phyloP scores from a whole-genome alignment of 2,797 vertebrate genomes.

The Yasuhikotakia modesta region DNA sequence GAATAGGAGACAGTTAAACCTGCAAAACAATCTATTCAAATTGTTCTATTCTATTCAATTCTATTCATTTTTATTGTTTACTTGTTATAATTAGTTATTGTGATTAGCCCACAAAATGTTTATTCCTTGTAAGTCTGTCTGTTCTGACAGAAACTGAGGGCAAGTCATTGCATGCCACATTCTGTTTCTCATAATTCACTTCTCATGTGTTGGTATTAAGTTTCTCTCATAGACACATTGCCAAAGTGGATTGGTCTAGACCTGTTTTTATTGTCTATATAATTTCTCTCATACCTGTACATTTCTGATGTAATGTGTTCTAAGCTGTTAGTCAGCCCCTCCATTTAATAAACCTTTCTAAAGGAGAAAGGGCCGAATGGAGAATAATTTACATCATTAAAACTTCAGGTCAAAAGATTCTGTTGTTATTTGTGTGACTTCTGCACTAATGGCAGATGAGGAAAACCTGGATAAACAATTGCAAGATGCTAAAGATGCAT shows the following conservation, averaged over 20 bases:
- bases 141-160: slow-evolving; percentile 21
- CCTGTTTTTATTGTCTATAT: slow-evolving; percentile 45
- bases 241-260: slow-evolving; percentile 53
- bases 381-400: background rate
- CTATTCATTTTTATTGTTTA: too few species aligned
- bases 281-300: background rate
- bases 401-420: background rate
- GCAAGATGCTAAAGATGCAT: background rate
- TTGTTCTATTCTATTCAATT: too few species aligned
- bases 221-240: slow-evolving; percentile 55
- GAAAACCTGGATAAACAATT: background rate
- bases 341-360: background rate
- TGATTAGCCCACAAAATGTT: background rate
- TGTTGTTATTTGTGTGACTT: background rate
- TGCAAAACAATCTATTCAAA: too few species aligned
- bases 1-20: background rate
- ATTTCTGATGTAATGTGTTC: background rate
- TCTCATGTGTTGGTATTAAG: slow-evolving; percentile 43
- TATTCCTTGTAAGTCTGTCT: slow-evolving; percentile 1
- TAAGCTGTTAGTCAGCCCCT: background rate
- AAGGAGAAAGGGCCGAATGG: background rate
- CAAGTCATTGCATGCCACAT: slow-evolving; percentile 43
- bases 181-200: slow-evolving; percentile 50
- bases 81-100: background rate
- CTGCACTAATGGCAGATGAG: background rate